phyloP scores from a whole-genome alignment of 2,888 invertebrate genomes.

The Drosophila incognita region DNA sequence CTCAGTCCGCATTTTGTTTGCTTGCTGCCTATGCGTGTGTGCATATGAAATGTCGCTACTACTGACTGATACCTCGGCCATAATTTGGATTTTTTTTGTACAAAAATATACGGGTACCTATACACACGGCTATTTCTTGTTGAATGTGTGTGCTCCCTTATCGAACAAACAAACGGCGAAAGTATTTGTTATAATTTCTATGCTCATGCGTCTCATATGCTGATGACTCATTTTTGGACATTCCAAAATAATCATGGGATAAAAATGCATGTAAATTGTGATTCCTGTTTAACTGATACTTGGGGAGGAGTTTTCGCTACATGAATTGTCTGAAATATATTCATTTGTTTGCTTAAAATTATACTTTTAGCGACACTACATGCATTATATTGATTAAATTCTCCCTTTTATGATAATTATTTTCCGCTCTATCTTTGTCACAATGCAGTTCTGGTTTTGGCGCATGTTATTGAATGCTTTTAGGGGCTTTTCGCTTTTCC shows the following conservation, averaged over 20 bases:
- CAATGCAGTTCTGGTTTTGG: slow-evolving; percentile 16
- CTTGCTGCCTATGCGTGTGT: slow-evolving; percentile 64
- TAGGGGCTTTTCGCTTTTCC: slow-evolving; percentile 25
- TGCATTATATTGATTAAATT: slow-evolving; percentile 27
- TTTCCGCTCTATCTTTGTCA: slow-evolving; percentile 41
- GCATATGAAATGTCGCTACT: slow-evolving; percentile 68
- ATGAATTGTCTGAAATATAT: background rate
- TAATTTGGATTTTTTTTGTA: slow-evolving; percentile 57
- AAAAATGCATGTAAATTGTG: background rate
- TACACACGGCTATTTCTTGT: slow-evolving; percentile 8
- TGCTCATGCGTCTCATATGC: slow-evolving; percentile 43
- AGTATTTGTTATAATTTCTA: slow-evolving; percentile 41
- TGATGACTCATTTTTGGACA: slow-evolving; percentile 44
- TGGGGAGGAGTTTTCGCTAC: background rate
- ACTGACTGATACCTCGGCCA: slow-evolving; percentile 42
- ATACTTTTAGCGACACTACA: background rate
- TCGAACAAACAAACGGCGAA: slow-evolving; percentile 77
- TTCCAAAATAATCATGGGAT: background rate
- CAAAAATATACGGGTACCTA: slow-evolving; percentile 12
- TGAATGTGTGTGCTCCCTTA: slow-evolving; percentile 38
- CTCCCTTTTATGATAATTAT: slow-evolving; percentile 41
- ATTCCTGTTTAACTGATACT: background rate
- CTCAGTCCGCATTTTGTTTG: slow-evolving; percentile 42
- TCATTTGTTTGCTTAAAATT: background rate
- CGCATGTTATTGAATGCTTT: slow-evolving; percentile 42